Evolutionary conservation across 2,797 vertebrate species (phyloP), one percentile per base, ranked within the genome.

Genomic region (Helostoma temminkii): DNA sequence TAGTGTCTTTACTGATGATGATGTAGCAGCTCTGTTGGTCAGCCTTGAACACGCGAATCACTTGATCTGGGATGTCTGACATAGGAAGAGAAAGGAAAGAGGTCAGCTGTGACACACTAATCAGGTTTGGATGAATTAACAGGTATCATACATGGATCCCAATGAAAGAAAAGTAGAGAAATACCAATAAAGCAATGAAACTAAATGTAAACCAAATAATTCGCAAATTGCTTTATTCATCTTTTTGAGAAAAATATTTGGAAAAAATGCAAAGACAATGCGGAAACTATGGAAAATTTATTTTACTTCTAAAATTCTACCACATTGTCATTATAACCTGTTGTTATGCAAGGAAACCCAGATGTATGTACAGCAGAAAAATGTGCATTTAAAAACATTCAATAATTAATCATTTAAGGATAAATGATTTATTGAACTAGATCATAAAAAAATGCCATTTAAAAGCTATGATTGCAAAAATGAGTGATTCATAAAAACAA

Each of bases 21-120:
- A 99, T 96, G 91, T 98, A 98, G 88, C 97, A 98, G 72, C 97
- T 98, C 90, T 98, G 97, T 81, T 99, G 97, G 90, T 98, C 97
- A 0, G 96, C 96, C 88, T 96, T 98, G 89, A 98, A 99, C 78
- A 99, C 96, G 50, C 97, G 90, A 47, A 99, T 98, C 73, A 98
- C 97, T 90, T 98, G 97, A 88, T 98, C 97, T 0, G 96, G 97
- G 86, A 97, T 96, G 89, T 99, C 97, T 99, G 75, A 26, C 25
- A 24, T 48, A 1, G 34, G 15, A 21, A 48, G 34, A 41, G 48
- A 68, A 16, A 21, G 14, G 28, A 61, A 56, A 49, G 18, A 64
- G 16, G 11, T 21, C 9, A 25, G 42, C 18, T 24, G 9, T 75
- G 5, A 58, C 6, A 19, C 5, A 52, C 11, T 25, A 18, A 32